phyloP scores from a whole-genome alignment of 2,113 vertebrate species.

The Myanophis thanlyinensis region DNA sequence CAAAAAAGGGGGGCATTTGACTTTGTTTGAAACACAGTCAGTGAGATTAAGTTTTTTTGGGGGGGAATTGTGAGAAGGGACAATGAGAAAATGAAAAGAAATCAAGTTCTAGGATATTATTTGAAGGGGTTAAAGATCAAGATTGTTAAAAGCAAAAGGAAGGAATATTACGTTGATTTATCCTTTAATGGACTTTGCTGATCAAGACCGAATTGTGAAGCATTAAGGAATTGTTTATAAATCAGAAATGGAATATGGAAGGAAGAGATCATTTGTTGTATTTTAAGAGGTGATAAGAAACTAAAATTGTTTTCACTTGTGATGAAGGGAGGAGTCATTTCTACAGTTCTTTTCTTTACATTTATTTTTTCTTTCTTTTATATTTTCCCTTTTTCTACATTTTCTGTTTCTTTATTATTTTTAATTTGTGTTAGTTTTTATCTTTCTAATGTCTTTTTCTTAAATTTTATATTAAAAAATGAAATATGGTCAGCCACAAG shows the following conservation, averaged over 20 bases:
- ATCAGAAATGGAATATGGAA: background rate
- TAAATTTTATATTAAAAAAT: background rate
- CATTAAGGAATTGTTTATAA: background rate
- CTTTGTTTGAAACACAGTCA: constrained; percentile 38
- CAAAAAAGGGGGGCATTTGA: constrained; percentile 43
- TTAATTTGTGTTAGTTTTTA: background rate
- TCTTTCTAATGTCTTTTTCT: background rate
- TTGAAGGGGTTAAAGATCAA: background rate
- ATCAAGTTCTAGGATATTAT: background rate
- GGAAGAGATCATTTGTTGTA: background rate
- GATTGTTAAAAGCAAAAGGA: background rate
- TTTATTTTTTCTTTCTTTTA: background rate
- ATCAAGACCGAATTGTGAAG: background rate
- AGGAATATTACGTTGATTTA: background rate
- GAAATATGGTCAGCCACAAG: constrained; percentile 41
- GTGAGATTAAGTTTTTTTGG: background rate
- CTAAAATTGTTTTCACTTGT: background rate
- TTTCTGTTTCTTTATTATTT: background rate
- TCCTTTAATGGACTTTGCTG: background rate
- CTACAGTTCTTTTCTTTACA: background rate
- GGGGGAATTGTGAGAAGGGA: background rate
- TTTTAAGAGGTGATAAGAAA: background rate
- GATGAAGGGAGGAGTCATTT: background rate
- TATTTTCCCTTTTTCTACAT: background rate
- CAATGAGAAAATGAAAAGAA: background rate